Percentiles rank a stretch among this genome's conserved stretches.
phyloP scores from a whole-genome alignment of 2,797 vertebrate genomes.

The Coluber constrictor region DNA sequence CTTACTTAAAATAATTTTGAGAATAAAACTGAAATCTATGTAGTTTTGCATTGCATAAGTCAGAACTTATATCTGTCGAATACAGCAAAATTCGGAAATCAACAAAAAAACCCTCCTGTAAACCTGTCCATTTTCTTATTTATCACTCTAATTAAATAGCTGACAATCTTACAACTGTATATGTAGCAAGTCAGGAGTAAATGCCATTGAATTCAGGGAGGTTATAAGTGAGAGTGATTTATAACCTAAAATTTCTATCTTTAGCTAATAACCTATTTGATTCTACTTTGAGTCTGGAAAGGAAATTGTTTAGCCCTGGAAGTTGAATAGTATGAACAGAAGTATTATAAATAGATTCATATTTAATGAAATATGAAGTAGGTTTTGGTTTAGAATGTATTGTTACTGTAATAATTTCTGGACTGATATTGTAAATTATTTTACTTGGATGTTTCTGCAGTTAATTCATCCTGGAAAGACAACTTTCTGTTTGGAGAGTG shows the following conservation, averaged over 20 bases:
- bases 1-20: too few relatives aligned
- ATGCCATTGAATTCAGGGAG: neutral
- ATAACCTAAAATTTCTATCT: neutral
- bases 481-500: neutral
- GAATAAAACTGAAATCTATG: too few relatives aligned
- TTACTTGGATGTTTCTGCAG: neutral
- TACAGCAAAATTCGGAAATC: neutral
- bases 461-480: neutral
- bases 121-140: neutral
- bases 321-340: neutral
- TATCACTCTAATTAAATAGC: neutral
- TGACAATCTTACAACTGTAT: neutral
- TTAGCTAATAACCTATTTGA: neutral
- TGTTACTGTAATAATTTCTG: neutral
- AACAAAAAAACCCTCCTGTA: neutral
- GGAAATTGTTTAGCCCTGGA: neutral
- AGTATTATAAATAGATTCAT: neutral
- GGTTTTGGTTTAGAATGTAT: neutral
- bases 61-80: neutral
- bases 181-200: neutral
- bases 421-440: neutral
- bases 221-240: neutral
- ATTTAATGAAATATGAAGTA: neutral
- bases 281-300: neutral
- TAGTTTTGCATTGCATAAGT: neutral